Conservation (phyloP, 2,888 invertebrate genomes). For the Caenorhabditis sp. region DNA sequence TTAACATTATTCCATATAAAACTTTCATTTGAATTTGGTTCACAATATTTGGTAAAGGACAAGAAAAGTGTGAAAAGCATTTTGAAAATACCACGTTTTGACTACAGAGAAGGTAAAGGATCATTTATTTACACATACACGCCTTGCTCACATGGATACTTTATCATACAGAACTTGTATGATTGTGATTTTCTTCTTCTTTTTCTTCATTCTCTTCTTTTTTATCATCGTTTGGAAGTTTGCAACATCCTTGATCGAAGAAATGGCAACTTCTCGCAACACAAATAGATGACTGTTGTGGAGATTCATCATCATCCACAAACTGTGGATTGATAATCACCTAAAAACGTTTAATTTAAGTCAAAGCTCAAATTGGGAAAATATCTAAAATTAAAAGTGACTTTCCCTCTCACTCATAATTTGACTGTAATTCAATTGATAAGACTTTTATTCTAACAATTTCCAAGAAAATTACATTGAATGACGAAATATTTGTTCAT, state of each 20-base stretch:
- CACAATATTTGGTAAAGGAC: background rate
- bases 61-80: background rate
- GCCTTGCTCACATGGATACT: background rate
- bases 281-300: slow-evolving; percentile 13
- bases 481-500: too few relatives aligned
- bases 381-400: too few relatives aligned
- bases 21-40: background rate
- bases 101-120: background rate
- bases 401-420: too few relatives aligned
- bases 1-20: background rate
- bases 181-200: background rate
- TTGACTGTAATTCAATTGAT: too few relatives aligned
- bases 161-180: background rate
- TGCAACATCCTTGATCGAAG: slow-evolving; percentile 36
- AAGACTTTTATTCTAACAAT: too few relatives aligned
- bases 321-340: slow-evolving; percentile 34
- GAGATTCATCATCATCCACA: slow-evolving; percentile 15
- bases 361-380: too few relatives aligned
- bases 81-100: background rate
- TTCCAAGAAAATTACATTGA: too few relatives aligned
- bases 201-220: too few relatives aligned
- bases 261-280: slow-evolving; percentile 31
- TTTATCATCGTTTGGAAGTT: slow-evolving; percentile 1
- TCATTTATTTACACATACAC: background rate
- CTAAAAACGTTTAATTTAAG: slow-evolving; percentile 17